A percentile compares a stretch with the other conserved stretches of the same genome.
phyloP scores from a whole-genome alignment of 2,888 invertebrate genomes.

The Morpho deidamia region DNA sequence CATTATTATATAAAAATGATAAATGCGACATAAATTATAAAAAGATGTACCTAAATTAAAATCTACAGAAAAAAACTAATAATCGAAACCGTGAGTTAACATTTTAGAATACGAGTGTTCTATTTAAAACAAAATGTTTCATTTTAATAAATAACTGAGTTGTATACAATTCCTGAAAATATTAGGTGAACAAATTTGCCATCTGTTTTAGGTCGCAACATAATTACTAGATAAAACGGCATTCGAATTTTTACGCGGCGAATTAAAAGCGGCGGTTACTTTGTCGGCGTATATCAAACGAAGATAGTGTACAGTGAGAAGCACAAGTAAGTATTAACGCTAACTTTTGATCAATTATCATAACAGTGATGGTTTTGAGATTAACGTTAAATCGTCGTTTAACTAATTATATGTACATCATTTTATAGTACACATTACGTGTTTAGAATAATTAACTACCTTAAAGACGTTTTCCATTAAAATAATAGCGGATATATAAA shows the following conservation, averaged over 20 bases:
- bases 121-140: too few relatives aligned
- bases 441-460: too few relatives aligned
- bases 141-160: too few relatives aligned
- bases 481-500: too few relatives aligned
- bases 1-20: too few relatives aligned
- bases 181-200: neutral
- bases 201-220: slow-evolving; percentile 24
- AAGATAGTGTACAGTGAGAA: slow-evolving; percentile 29
- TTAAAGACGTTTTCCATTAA: too few relatives aligned
- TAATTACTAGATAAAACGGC: slow-evolving; percentile 30
- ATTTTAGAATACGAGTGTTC: too few relatives aligned
- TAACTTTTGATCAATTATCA: slow-evolving; percentile 1
- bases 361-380: neutral
- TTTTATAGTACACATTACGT: too few relatives aligned
- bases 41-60: too few relatives aligned
- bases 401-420: neutral
- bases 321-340: slow-evolving; percentile 2
- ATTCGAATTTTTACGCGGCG: slow-evolving; percentile 37
- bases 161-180: neutral
- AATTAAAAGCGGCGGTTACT: slow-evolving; percentile 41
- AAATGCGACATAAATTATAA: too few relatives aligned
- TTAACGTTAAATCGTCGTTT: neutral
- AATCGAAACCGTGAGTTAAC: too few relatives aligned
- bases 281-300: slow-evolving; percentile 45
- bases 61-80: too few relatives aligned